A percentile compares a stretch with the other conserved stretches of the same genome.
phyloP scores from a whole-genome alignment of 2,797 vertebrate genomes.

The Poeciliopsis infans region DNA sequence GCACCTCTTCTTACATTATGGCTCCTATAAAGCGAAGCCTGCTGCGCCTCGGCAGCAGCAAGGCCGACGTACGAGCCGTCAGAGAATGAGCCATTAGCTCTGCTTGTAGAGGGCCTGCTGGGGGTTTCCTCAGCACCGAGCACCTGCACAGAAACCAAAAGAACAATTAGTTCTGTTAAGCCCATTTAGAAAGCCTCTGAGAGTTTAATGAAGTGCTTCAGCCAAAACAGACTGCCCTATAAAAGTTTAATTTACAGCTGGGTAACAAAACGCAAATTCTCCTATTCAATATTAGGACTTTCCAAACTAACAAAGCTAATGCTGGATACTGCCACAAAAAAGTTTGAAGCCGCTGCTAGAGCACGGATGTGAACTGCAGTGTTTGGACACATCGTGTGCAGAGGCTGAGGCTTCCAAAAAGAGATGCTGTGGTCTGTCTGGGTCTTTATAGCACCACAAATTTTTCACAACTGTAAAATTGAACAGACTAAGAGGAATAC shows the following conservation, averaged over 20 bases:
- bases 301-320: slow-evolving; percentile 47
- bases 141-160: slow-evolving; percentile 70
- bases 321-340: slow-evolving; percentile 43
- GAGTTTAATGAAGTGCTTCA: slow-evolving; percentile 38
- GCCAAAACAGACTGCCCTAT: slow-evolving; percentile 51
- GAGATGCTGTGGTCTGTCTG: slow-evolving; percentile 5
- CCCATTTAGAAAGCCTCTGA: slow-evolving; percentile 48
- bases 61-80: slow-evolving; percentile 84
- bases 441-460: not conserved
- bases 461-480: slow-evolving; percentile 24
- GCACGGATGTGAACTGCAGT: slow-evolving; percentile 8
- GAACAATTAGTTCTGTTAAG: slow-evolving; percentile 49
- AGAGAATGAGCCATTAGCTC: slow-evolving; percentile 63
- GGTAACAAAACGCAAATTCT: slow-evolving; percentile 43
- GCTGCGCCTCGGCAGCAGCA: slow-evolving; percentile 34
- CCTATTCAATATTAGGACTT: slow-evolving; percentile 48
- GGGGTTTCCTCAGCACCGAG: slow-evolving; percentile 57
- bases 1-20: slow-evolving; percentile 36
- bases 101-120: slow-evolving; percentile 49
- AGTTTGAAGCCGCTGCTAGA: slow-evolving; percentile 17
- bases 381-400: slow-evolving; percentile 21
- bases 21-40: slow-evolving; percentile 36
- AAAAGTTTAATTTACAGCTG: slow-evolving; percentile 55
- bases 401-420: slow-evolving; percentile 19
- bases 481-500: slow-evolving; percentile 53